Percentiles rank a stretch among this genome's conserved stretches.
Conservation (phyloP, 1,140 invertebrate species). For the Aphidius ervi region DNA sequence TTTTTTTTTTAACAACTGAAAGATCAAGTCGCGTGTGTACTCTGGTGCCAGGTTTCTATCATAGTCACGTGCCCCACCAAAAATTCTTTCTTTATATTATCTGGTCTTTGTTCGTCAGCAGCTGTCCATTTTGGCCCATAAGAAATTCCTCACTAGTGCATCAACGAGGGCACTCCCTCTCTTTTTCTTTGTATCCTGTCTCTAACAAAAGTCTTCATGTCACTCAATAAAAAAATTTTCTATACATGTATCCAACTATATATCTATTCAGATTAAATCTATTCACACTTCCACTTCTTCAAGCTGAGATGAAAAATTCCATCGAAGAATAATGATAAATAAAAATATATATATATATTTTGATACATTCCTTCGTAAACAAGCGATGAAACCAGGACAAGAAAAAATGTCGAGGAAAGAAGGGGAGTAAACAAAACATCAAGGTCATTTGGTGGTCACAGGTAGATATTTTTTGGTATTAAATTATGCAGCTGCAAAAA, state of each 20-base stretch:
- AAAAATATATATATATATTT: no score
- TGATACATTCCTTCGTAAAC: no score
- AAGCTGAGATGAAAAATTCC: neutral
- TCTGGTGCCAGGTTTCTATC: slow-evolving; percentile 1
- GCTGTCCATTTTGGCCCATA: slow-evolving; percentile 39
- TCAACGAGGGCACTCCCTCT: slow-evolving; percentile 26
- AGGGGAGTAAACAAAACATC: neutral
- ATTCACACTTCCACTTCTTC: neutral
- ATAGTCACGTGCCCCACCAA: slow-evolving; percentile 43
- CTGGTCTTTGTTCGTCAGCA: slow-evolving; percentile 47
- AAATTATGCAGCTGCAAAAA: slow-evolving; percentile 9
- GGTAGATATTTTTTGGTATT: slow-evolving; percentile 5
- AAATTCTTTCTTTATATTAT: slow-evolving; percentile 47
- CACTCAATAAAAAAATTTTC: slow-evolving; percentile 1
- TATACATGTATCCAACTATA: slow-evolving; percentile 4
- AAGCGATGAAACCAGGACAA: no score
- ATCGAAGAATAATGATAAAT: neutral
- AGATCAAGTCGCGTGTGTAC: slow-evolving; percentile 18
- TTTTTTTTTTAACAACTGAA: no score
- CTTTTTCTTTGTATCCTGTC: slow-evolving; percentile 21
- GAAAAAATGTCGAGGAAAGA: no score
- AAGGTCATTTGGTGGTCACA: slow-evolving; percentile 13
- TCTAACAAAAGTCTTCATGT: neutral
- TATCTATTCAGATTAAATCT: neutral
- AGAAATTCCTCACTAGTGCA: slow-evolving; percentile 46